Conservation (phyloP, 2,888 invertebrate species). For the Ptychoptera albimana region DNA sequence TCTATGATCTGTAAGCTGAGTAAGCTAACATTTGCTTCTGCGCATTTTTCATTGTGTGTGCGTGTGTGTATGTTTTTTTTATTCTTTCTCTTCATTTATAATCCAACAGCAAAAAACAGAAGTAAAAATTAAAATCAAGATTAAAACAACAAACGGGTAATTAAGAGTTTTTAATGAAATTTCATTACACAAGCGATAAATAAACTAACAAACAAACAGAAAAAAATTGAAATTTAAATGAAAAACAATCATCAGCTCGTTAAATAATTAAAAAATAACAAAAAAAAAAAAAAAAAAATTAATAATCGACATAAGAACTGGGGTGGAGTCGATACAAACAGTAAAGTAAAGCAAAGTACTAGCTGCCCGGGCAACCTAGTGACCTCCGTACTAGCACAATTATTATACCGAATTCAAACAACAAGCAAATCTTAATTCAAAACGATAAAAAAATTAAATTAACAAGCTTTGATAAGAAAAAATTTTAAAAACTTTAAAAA, state of each 20-base stretch:
- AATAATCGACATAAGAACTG: not conserved
- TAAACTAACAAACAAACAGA: not conserved
- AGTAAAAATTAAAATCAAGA: too few species aligned
- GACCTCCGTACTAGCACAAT: constrained; percentile 19
- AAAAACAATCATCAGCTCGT: not conserved
- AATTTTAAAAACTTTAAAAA: too few species aligned
- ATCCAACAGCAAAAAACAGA: too few species aligned
- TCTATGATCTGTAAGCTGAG: too few species aligned
- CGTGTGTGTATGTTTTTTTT: too few species aligned
- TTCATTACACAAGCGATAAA: not conserved
- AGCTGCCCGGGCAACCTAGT: constrained; percentile 29
- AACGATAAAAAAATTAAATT: not conserved
- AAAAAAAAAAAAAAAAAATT: not conserved
- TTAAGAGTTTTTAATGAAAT: too few species aligned
- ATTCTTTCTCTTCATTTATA: too few species aligned
- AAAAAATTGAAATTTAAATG: not conserved
- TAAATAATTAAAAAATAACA: constrained; percentile 1
- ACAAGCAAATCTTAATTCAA: constrained; percentile 1
- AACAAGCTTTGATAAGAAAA: too few species aligned
- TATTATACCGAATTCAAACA: not conserved
- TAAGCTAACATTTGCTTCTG: too few species aligned
- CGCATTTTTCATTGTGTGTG: too few species aligned
- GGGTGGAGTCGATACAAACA: constrained; percentile 10
- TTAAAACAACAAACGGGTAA: too few species aligned
- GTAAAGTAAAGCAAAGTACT: not conserved